Base-by-base conservation (phyloP, 92 coral and sea anemone genomes). In the Paramuricea clavata region DNA sequence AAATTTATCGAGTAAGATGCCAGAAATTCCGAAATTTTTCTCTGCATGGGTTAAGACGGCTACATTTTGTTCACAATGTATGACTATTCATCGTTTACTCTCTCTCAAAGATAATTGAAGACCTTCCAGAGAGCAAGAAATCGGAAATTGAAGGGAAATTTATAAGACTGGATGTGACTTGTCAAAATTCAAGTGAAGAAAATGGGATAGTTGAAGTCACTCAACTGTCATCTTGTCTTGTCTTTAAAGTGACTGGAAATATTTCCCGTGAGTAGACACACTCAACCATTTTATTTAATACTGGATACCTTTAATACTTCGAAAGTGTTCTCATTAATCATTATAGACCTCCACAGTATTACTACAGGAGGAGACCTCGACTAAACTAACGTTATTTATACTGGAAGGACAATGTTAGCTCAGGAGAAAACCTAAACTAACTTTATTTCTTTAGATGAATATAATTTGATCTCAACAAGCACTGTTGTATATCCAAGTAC, bases 221-320 rank as follows among this genome's bases (percentile, higher is more conserved):
- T 22, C 32, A 50, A 12, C 42, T 49, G 25, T 25, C 49, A 11
- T 76, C 82, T 12, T 76, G 82, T 33, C 22, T 54, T 31, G 68
- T 76, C 33, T 25, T 76, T 17, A 76, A 76, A 52, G 82, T 76
- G 0, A 76, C 65, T 31, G 82, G 82, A 30, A 76, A 76, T 33
- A 32, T 76, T 2, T 12, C 67, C 28, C 44, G 82, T 76, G 59
- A 49, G 82, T 74, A 44, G 9, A 41, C 3, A 42, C 2, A 3
- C 6, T 57, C n/a, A n/a, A n/a, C n/a, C n/a, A n/a, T n/a, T n/a
- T n/a, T n/a, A n/a, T n/a, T n/a, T n/a, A n/a, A n/a, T n/a, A 47
- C 42, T 36, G 42, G 3, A 36, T 36, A 36, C 4, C 42, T 36
- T 8, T 36, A 36, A 2, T 8, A 47, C 1, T 47, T 47, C 19